Conservation (phyloP, 2,113 vertebrate species). For the Chlorodrepanis virens region DNA sequence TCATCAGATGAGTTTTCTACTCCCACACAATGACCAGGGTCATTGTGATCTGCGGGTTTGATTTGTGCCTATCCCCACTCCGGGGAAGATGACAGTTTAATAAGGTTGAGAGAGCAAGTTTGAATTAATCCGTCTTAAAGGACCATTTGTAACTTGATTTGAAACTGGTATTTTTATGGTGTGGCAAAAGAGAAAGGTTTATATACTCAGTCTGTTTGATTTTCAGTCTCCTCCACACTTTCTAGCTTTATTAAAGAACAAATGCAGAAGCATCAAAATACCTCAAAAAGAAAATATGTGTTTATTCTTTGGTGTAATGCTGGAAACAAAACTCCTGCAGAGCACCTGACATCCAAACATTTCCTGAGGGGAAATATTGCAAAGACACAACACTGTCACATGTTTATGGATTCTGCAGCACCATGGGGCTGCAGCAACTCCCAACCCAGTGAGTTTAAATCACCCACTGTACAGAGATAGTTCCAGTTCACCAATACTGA, state of each 20-base stretch:
- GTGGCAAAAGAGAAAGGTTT: neutral
- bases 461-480: fast-evolving
- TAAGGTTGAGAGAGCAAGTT: neutral
- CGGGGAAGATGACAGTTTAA: neutral
- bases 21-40: constrained; percentile 1
- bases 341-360: neutral
- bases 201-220: neutral
- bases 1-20: neutral
- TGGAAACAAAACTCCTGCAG: neutral
- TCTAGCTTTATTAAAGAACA: neutral
- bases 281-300: neutral
- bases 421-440: neutral
- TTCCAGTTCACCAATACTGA: neutral
- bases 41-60: neutral
- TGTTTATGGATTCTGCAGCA: neutral
- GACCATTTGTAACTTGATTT: neutral
- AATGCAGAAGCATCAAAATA: neutral
- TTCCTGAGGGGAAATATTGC: neutral
- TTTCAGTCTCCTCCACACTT: neutral
- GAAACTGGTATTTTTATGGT: neutral
- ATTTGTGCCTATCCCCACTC: neutral
- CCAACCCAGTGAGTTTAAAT: neutral
- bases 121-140: neutral
- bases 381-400: neutral
- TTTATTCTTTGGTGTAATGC: neutral